A percentile compares a stretch with the other conserved stretches of the same genome.
These are phyloP conservation scores for Platyura marginata DNA, from an alignment of 1,140 invertebrate species.

Conservation along the genomic window DNA sequence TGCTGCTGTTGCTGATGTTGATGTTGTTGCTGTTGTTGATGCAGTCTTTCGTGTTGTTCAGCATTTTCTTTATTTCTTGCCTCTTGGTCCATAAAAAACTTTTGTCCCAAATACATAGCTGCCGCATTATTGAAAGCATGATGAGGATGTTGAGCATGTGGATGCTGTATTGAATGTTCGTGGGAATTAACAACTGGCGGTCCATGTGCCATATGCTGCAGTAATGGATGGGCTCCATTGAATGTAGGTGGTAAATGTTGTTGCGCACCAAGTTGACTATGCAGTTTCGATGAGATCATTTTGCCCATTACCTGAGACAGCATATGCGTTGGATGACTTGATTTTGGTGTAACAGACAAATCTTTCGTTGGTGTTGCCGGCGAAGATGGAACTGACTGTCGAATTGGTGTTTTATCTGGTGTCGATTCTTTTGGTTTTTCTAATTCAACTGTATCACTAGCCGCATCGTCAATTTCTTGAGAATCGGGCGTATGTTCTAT, in stretches of 20 bases:
- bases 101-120: slow-evolving; percentile 57
- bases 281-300: slow-evolving; percentile 43
- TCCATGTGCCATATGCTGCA: slow-evolving; percentile 35
- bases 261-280: slow-evolving; percentile 29
- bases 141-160: slow-evolving; percentile 32
- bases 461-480: slow-evolving; percentile 51
- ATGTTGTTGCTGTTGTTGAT: slow-evolving; percentile 30
- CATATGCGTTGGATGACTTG: slow-evolving; percentile 30
- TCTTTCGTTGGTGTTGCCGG: slow-evolving; percentile 28
- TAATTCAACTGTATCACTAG: slow-evolving; percentile 40
- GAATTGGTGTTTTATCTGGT: slow-evolving; percentile 8
- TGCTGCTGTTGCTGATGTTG: slow-evolving; percentile 26
- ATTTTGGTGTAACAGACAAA: slow-evolving; percentile 2
- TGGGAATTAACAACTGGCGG: slow-evolving; percentile 11
- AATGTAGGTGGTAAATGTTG: slow-evolving; percentile 32
- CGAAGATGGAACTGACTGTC: slow-evolving; percentile 34
- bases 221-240: slow-evolving; percentile 30
- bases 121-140: slow-evolving; percentile 40
- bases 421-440: slow-evolving; percentile 28
- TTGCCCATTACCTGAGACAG: slow-evolving; percentile 50
- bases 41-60: slow-evolving; percentile 31
- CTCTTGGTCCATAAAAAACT: slow-evolving; percentile 57
- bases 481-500: slow-evolving; percentile 58
- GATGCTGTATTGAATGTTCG: slow-evolving; percentile 15
- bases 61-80: slow-evolving; percentile 44